Conservation (phyloP, 2,797 vertebrate genomes). For the Pelochelys cantorii region DNA sequence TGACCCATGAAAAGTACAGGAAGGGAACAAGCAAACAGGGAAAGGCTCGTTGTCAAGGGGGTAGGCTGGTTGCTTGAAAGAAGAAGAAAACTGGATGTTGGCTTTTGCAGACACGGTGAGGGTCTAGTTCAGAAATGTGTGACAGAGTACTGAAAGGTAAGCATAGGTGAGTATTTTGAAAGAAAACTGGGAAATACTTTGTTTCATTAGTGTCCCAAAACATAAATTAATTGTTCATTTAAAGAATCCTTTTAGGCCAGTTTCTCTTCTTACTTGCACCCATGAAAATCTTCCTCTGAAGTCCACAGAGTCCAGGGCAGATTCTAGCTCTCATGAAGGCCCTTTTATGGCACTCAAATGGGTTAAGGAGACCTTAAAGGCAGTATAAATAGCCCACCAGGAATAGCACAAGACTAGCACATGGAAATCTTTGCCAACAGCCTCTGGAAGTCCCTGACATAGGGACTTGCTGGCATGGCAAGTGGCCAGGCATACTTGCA, state of each 20-base stretch:
- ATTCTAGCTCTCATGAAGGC: too few relatives aligned
- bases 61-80: background rate
- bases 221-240: background rate
- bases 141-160: accelerated
- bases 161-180: background rate
- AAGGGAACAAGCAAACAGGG: background rate
- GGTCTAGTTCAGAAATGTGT: background rate
- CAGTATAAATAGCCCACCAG: background rate
- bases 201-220: background rate
- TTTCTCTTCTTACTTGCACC: background rate
- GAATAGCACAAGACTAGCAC: background rate
- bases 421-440: background rate
- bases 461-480: background rate
- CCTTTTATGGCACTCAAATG: background rate
- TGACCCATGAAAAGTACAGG: background rate
- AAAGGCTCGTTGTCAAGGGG: background rate
- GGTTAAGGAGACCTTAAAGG: background rate
- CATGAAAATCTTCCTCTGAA: background rate
- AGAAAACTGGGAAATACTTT: background rate
- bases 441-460: background rate
- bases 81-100: background rate
- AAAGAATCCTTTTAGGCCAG: background rate
- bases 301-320: background rate
- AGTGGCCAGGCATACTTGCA: background rate
- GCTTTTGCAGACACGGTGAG: background rate